Percentiles rank a stretch among this genome's conserved stretches.
phyloP scores from a whole-genome alignment of 2,113 vertebrate genomes.

The Rana temporaria region DNA sequence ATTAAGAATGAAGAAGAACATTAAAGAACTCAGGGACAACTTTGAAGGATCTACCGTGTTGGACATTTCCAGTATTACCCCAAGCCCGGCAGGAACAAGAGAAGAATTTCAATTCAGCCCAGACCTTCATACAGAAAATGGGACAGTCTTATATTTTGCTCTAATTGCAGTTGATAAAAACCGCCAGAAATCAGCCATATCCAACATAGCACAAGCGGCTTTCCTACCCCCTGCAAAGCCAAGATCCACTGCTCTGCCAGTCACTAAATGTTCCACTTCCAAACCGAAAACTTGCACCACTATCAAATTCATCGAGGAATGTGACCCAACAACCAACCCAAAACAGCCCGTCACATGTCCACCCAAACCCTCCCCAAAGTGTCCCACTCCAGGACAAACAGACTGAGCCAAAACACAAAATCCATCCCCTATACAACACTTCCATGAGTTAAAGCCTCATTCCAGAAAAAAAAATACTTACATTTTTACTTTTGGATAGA shows the following conservation, averaged over 20 bases:
- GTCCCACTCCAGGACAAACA: neutral
- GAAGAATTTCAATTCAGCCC: slow-evolving; percentile 67
- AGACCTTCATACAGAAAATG: slow-evolving; percentile 52
- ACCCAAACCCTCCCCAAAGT: neutral
- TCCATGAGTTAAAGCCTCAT: too few relatives aligned
- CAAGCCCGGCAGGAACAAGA: slow-evolving; percentile 62
- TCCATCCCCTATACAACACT: neutral
- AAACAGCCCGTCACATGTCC: neutral
- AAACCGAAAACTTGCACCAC: neutral
- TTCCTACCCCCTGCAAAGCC: slow-evolving; percentile 46
- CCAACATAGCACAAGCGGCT: slow-evolving; percentile 68
- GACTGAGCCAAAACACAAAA: neutral
- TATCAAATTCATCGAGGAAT: neutral
- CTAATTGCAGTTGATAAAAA: slow-evolving; percentile 61
- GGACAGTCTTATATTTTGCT: slow-evolving; percentile 66
- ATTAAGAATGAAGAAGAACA: slow-evolving; percentile 65
- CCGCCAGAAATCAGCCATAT: slow-evolving; percentile 62
- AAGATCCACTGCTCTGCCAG: neutral
- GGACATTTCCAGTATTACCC: slow-evolving; percentile 59
- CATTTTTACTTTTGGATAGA: too few relatives aligned
- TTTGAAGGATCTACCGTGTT: slow-evolving; percentile 62
- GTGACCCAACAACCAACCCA: neutral
- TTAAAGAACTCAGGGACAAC: slow-evolving; percentile 60
- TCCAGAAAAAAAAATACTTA: too few relatives aligned
- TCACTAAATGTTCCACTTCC: neutral